Evolutionary conservation across 2,888 invertebrate genomes (phyloP).

Genomic region (Boloria euphrosyne): DNA sequence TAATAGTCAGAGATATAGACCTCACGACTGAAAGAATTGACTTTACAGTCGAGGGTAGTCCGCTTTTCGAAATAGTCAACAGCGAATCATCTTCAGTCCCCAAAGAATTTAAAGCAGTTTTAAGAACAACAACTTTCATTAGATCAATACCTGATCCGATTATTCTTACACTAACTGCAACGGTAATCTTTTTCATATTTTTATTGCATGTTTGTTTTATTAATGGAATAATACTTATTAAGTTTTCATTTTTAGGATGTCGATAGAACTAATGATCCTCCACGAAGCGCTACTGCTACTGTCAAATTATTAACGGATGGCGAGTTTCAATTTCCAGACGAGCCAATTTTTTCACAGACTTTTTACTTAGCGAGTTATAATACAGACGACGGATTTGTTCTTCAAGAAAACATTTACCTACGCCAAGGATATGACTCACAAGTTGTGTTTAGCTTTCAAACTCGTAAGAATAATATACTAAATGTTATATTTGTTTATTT

Average conservation of each 20-base stretch:
- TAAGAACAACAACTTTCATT: conserved; percentile 63
- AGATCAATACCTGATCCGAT: conserved; percentile 62
- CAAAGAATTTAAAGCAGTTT: conserved; percentile 63
- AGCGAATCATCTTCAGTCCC: conserved; percentile 48
- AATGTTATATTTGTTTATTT: no score
- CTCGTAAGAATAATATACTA: conserved; percentile 51
- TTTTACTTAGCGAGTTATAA: conserved; percentile 72
- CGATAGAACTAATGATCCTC: conserved; percentile 59
- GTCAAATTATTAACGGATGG: conserved; percentile 62
- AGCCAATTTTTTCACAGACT: conserved; percentile 68
- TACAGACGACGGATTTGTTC: conserved; percentile 48
- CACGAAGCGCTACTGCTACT: conserved; percentile 51
- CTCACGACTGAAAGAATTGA: conserved; percentile 71
- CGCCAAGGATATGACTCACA: conserved; percentile 60
- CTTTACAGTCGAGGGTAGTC: conserved; percentile 63
- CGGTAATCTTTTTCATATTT: conserved; percentile 51
- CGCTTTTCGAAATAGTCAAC: conserved; percentile 63
- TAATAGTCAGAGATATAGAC: conserved; percentile 77
- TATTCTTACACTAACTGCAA: conserved; percentile 61
- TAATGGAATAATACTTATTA: not conserved
- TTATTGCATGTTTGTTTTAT: not conserved
- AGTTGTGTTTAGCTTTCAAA: conserved; percentile 59
- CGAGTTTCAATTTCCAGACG: conserved; percentile 66
- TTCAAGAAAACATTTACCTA: conserved; percentile 56
- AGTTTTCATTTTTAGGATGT: conserved; percentile 56